Evolutionary conservation across 2,797 vertebrate genomes (phyloP).

Genomic region (Lepilemur ruficaudatus): DNA sequence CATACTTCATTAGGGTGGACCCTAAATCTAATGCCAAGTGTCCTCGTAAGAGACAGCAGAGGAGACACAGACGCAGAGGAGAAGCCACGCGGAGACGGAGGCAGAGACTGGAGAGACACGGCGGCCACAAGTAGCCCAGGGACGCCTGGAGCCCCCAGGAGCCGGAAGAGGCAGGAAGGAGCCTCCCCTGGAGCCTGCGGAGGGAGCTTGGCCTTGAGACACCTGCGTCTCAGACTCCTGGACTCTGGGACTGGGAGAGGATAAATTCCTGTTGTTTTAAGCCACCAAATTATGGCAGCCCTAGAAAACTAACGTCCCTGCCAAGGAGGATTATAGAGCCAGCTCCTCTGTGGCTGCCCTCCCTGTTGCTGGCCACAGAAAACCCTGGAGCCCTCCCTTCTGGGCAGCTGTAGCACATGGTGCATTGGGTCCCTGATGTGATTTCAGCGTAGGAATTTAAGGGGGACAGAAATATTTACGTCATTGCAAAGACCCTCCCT

Average conservation of each 20-base stretch:
- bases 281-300: not conserved
- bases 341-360: not conserved
- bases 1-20: too few relatives aligned
- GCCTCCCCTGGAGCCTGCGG: not conserved
- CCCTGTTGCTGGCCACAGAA: not conserved
- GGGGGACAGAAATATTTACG: too few relatives aligned
- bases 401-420: accelerated
- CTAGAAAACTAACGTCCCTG: accelerated
- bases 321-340: not conserved
- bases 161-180: not conserved
- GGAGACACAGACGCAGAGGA: not conserved
- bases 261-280: not conserved
- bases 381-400: not conserved
- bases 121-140: too few relatives aligned
- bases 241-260: not conserved
- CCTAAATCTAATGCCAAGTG: not conserved
- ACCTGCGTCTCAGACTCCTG: accelerated
- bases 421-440: accelerated
- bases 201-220: accelerated
- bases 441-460: not conserved
- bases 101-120: too few relatives aligned
- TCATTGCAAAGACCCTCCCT: too few relatives aligned
- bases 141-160: too few relatives aligned
- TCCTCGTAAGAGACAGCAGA: not conserved
- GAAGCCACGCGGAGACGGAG: accelerated